phyloP scores from a whole-genome alignment of 2,797 vertebrate species.

The Sebastes paucispinis region DNA sequence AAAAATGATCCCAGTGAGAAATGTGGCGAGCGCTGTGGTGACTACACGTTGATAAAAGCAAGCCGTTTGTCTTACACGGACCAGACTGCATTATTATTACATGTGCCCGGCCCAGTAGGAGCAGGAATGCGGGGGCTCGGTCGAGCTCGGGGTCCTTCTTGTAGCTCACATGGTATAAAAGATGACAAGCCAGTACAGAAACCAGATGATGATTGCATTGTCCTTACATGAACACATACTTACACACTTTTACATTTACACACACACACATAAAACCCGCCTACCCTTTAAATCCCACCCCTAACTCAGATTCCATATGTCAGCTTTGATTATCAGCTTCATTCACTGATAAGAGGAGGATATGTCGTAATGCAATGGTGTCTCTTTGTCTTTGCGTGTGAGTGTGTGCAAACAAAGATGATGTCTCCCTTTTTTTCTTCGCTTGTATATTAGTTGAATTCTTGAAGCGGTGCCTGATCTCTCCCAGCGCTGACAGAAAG shows the following conservation, averaged over 20 bases:
- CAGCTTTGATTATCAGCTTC: constrained; percentile 21
- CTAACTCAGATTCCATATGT: constrained; percentile 12
- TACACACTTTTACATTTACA: neutral
- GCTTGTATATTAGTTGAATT: constrained; percentile 37
- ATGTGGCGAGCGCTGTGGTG: neutral
- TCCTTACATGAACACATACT: constrained; percentile 52
- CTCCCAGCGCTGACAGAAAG: constrained; percentile 34
- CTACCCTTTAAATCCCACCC: constrained; percentile 1
- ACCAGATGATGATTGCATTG: constrained; percentile 69
- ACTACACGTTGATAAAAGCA: constrained; percentile 33
- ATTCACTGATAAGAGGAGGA: neutral
- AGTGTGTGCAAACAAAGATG: neutral
- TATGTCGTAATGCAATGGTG: neutral
- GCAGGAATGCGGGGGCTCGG: constrained; percentile 7
- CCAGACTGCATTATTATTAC: constrained; percentile 4
- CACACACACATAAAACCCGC: neutral
- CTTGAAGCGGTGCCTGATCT: constrained; percentile 52
- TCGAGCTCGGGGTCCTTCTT: constrained; percentile 36
- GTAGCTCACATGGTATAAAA: constrained; percentile 41
- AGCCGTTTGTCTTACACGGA: constrained; percentile 43
- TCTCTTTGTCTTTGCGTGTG: neutral
- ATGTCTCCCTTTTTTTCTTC: neutral
- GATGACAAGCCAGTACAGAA: constrained; percentile 65
- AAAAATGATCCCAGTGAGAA: constrained; percentile 10
- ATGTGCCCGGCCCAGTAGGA: constrained; percentile 2